Conservation (phyloP, 2,797 vertebrate species). For the Chelonia mydas region DNA sequence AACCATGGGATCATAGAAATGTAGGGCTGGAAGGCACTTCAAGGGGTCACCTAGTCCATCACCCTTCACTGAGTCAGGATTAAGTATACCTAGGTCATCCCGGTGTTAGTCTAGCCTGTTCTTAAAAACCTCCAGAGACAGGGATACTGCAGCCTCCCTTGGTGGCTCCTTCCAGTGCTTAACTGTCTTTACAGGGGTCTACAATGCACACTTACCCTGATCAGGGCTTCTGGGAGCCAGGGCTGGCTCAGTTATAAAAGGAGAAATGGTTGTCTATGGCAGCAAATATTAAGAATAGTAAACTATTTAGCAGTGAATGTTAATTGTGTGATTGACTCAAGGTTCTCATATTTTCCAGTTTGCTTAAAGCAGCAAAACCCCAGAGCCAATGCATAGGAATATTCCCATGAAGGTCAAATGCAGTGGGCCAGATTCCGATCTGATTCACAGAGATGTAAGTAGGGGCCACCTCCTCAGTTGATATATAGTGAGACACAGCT, state of each 20-base stretch:
- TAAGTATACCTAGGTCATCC: no score
- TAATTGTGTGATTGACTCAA: background rate
- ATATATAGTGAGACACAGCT: background rate
- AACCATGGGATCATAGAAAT: accelerated
- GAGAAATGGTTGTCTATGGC: background rate
- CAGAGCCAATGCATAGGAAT: background rate
- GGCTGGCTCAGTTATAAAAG: background rate
- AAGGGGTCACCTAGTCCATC: no score
- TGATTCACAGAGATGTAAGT: background rate
- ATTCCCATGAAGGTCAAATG: background rate
- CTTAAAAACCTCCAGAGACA: no score
- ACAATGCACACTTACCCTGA: background rate
- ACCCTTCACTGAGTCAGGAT: no score
- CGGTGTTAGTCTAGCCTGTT: no score
- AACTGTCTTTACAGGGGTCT: background rate
- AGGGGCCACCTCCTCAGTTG: accelerated
- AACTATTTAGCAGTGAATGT: background rate
- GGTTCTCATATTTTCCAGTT: background rate
- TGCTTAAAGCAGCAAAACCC: background rate
- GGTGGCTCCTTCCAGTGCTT: no score
- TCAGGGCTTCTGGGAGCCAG: background rate
- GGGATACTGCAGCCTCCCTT: no score
- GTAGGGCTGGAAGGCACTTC: no score
- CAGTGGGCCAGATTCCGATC: background rate
- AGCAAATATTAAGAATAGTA: background rate